phyloP scores from a whole-genome alignment of 2,888 invertebrate genomes.

The Halictus ligatus region DNA sequence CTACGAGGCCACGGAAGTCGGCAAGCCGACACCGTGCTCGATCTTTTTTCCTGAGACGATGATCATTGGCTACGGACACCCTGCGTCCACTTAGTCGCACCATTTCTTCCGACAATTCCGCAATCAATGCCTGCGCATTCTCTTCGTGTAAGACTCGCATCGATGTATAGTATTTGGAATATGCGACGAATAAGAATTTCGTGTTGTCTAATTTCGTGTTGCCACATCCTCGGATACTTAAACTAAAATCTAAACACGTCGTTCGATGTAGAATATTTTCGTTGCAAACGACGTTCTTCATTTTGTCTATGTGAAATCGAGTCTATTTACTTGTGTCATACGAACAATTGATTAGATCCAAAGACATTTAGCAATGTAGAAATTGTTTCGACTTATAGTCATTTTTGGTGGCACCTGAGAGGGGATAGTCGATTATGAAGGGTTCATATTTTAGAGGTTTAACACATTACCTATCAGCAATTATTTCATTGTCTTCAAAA shows the following conservation, averaged over 20 bases:
- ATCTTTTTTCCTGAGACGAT: not conserved
- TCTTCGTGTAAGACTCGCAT: not conserved
- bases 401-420: not conserved
- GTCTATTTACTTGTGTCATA: too few species aligned
- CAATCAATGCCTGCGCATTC: not conserved
- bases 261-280: not conserved
- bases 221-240: too few species aligned
- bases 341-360: not conserved
- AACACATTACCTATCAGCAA: too few species aligned
- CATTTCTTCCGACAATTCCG: not conserved
- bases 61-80: not conserved
- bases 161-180: too few species aligned
- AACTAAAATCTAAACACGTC: too few species aligned
- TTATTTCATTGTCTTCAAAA: too few species aligned
- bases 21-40: constrained; percentile 41
- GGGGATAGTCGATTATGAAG: not conserved
- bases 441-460: too few species aligned
- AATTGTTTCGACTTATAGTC: not conserved
- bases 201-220: too few species aligned
- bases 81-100: too few species aligned
- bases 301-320: not conserved
- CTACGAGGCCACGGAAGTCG: constrained; percentile 26
- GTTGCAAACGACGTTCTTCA: not conserved
- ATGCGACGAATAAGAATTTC: too few species aligned
- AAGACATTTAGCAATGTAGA: not conserved